Conservation (phyloP, 2,797 vertebrate species). For the Megalops cyprinoides region DNA sequence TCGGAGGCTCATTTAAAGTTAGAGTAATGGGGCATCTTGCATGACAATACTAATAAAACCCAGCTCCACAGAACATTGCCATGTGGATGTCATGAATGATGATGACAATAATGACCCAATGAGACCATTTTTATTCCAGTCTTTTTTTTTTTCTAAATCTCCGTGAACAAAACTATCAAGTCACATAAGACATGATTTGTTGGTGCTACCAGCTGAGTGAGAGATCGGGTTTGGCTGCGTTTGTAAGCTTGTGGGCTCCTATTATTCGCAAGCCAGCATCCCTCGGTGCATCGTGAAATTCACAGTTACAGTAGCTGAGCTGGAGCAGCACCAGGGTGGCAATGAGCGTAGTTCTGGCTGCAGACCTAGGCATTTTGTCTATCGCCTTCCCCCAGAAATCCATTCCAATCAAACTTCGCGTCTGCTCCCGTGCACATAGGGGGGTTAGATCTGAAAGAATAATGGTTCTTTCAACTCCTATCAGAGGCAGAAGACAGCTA, state of each 20-base stretch:
- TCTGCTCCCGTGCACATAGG: neutral
- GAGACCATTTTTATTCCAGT: too few relatives aligned
- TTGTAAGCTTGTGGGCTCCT: neutral
- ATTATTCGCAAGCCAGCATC: neutral
- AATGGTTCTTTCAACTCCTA: conserved; percentile 9
- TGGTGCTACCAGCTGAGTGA: neutral
- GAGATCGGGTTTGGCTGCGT: neutral
- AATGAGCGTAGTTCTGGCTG: conserved; percentile 3
- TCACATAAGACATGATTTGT: neutral
- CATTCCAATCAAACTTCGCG: conserved; percentile 10
- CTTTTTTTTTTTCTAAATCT: neutral
- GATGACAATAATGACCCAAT: too few relatives aligned
- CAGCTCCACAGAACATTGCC: neutral
- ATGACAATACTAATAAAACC: neutral
- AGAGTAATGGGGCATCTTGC: neutral
- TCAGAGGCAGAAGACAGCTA: conserved; percentile 2
- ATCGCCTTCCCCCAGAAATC: conserved; percentile 9
- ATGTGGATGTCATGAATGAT: neutral
- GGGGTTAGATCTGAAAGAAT: conserved; percentile 13
- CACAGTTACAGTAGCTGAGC: neutral
- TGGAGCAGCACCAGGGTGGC: neutral
- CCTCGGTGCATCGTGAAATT: neutral
- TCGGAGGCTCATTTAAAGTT: neutral
- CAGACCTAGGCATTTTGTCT: neutral
- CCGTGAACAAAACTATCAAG: neutral